Evolutionary conservation across 2,113 vertebrate species (phyloP).

Genomic region (Campylomormyrus tamandua): DNA sequence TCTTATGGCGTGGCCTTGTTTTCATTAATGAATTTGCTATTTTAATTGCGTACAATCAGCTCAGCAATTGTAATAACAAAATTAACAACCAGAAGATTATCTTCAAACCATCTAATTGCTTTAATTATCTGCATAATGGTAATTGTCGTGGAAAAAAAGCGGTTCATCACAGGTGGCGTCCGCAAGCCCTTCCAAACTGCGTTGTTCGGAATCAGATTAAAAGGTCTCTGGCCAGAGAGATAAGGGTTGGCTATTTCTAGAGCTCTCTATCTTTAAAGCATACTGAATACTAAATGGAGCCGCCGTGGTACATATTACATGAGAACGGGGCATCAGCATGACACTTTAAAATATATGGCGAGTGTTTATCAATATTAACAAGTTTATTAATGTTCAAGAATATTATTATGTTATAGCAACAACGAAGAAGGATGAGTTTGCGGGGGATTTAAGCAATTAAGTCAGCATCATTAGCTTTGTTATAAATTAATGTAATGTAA

Average conservation of each 20-base stretch:
- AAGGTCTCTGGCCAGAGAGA: not conserved
- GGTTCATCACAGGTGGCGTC: not conserved
- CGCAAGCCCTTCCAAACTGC: not conserved
- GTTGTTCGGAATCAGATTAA: not conserved
- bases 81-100: not conserved
- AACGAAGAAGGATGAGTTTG: not conserved
- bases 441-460: not conserved
- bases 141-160: not conserved
- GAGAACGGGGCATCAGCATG: not conserved
- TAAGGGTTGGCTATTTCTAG: not conserved
- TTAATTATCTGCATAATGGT: not conserved
- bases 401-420: not conserved
- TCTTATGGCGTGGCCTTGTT: not conserved
- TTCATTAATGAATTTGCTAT: not conserved
- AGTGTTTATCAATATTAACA: not conserved
- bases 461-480: not conserved
- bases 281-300: not conserved
- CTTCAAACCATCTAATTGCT: not conserved
- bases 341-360: not conserved
- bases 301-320: not conserved
- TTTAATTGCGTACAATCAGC: not conserved
- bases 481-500: not conserved
- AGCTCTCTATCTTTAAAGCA: not conserved
- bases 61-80: not conserved
- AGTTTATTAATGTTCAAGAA: not conserved